Evolutionary conservation across 2,113 vertebrate genomes (phyloP), one percentile per base, ranked within the genome.

Genomic region (Grallaria varia): DNA sequence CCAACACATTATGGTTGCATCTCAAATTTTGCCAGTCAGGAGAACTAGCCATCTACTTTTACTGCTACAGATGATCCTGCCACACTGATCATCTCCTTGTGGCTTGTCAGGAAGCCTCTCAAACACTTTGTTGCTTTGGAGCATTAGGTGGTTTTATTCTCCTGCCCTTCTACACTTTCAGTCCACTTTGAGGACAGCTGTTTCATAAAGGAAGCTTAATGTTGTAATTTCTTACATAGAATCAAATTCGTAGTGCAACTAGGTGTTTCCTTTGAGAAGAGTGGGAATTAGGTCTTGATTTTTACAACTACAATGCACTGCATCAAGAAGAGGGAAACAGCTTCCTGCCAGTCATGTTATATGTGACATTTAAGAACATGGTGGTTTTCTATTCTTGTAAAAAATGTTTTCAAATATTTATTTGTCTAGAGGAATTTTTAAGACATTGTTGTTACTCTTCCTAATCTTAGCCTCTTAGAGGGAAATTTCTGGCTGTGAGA

Each of bases 1-100:
- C n/a, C n/a, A n/a, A n/a, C n/a, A n/a, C n/a, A n/a, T n/a, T n/a
- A 35, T 0, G 0, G 24, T 2, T 84, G 64, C 60, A 55, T 67
- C 74, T 88, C 52, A 28, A 47, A 52, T 47, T 69, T 72, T 91
- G 74, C 60, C 21, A 4, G 67, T 79, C 47, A 63, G 73, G 56
- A 76, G 40, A 80, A 73, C 7, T 3, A 80, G 45, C 49, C 45
- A 19, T 67, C 45, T 71, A 12, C 45, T 95, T 89, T 67, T 77
- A 74, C 49, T 88, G 50, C 50, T 63, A 75, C 72, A 59, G 58
- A 17, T 89, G 52, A 91, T 94, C 56, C 50, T 78, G 56, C 44
- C 52, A 88, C 53, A 12, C 50, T 50, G 47, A 47, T 27, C 33
- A n/a, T 78, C 52, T 84, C 39, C 14, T 53, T 33, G 27, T 81